Conservation (phyloP, 1,140 invertebrate species). For the Archegozetes longisetosus region DNA sequence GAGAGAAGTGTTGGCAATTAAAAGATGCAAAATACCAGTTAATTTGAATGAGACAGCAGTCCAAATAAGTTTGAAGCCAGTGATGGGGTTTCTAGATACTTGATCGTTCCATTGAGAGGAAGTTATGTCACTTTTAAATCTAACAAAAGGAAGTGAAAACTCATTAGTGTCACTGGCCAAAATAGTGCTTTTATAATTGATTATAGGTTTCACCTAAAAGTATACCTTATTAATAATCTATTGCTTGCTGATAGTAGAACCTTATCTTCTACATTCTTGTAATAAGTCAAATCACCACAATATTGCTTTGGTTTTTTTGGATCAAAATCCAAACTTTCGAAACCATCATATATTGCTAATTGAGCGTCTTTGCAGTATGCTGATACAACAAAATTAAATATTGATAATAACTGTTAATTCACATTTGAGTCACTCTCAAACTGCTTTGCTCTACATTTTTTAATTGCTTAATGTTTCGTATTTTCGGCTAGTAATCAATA, state of each 20-base stretch:
- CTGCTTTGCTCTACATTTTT: too few relatives aligned
- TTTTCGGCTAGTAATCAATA: too few relatives aligned
- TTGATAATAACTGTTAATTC: not conserved
- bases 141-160: not conserved
- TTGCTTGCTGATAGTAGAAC: conserved; percentile 26
- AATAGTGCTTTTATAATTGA: not conserved
- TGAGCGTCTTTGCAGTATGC: conserved; percentile 25
- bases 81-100: conserved; percentile 13
- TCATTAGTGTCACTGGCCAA: not conserved
- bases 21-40: conserved; percentile 15
- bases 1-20: too few relatives aligned
- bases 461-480: too few relatives aligned
- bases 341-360: conserved; percentile 27
- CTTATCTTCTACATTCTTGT: conserved; percentile 26
- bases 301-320: conserved; percentile 21
- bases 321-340: conserved; percentile 22
- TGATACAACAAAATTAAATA: not conserved
- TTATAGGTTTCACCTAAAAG: not conserved
- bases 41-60: conserved; percentile 25
- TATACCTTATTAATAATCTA: conserved; percentile 25
- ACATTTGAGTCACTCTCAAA: too few relatives aligned
- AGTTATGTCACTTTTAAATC: conserved; percentile 16
- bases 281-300: conserved; percentile 28
- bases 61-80: conserved; percentile 28
- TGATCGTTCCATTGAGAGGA: conserved; percentile 8